Evolutionary conservation across 2,113 vertebrate species (phyloP), one percentile per base, ranked within the genome.

Genomic region (Phylloscopus trochilus): DNA sequence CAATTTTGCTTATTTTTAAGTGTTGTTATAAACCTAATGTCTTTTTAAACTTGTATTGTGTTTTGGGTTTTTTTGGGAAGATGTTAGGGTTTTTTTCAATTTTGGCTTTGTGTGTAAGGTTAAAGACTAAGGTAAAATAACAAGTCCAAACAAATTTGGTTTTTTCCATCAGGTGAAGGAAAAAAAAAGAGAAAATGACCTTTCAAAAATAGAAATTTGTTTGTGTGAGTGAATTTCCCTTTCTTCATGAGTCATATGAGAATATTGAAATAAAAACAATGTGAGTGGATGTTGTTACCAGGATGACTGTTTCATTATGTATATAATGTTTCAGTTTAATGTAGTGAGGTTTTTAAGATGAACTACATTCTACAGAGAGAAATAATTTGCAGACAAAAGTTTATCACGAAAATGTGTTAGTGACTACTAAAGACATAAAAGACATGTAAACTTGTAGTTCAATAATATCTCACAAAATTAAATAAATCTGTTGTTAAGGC

Each of bases 401-500:
- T 87, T 51, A 41, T 84, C 70, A 43, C 64, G 82, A 83, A 96
- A 22, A 55, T 27, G 8, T 53, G 7, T 35, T 79, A 68, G 23
- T 76, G 63, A 77, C 33, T 77, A 15, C 63, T 73, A 51, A 92
- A 92, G 33, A 63, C 26, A 56, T 74, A 53, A 66, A 92, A 77
- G 22, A 41, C 30, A 49, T 44, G 60, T 22, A 96, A 83, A 87
- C 41, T 35, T 58, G 11, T 93, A 44, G 35, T 74, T 94, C 43
- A 81, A 49, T 90, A 93, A 75, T 47, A 62, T 39, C 63, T 87
- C 93, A 49, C 21, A 93, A 97, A 95, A 96, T 94, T 93, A 92
- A 96, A 81, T 96, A 88, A 95, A 95, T 90, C 56, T 72, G 4
- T 80, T 89, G 18, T 79, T 91, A 92, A 86, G 58, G 52, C 43